Evolutionary conservation across 2,888 invertebrate species (phyloP).

Genomic region (Brachyopa scutellaris): DNA sequence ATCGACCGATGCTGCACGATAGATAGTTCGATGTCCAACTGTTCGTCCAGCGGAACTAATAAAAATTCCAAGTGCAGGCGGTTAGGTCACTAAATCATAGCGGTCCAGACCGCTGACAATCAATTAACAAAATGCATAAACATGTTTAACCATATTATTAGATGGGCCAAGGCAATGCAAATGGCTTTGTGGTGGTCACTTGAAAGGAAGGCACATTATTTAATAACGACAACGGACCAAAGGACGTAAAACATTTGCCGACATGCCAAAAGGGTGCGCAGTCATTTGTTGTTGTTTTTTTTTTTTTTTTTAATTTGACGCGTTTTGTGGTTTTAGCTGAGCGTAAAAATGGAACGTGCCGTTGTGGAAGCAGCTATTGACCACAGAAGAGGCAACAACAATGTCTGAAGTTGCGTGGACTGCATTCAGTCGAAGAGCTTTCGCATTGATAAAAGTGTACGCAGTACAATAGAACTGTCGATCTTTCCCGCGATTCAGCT

Average conservation of each 20-base stretch:
- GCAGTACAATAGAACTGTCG: too few species aligned
- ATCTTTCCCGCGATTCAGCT: too few species aligned
- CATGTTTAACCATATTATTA: slow-evolving; percentile 39
- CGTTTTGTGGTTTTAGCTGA: slow-evolving; percentile 15
- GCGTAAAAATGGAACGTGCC: slow-evolving; percentile 11
- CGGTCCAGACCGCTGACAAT: slow-evolving; percentile 37
- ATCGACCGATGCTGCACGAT: not conserved
- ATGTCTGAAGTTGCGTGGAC: not conserved
- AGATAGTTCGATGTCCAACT: too few species aligned
- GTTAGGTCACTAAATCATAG: slow-evolving; percentile 32
- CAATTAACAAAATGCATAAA: slow-evolving; percentile 29
- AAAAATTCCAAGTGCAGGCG: slow-evolving; percentile 6
- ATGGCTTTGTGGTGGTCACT: slow-evolving; percentile 38
- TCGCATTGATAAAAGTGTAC: too few species aligned
- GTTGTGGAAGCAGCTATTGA: slow-evolving; percentile 16
- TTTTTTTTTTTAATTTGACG: slow-evolving; percentile 4
- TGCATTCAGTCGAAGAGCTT: not conserved
- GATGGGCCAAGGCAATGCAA: slow-evolving; percentile 1
- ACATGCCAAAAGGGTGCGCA: slow-evolving; percentile 11
- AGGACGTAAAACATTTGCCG: slow-evolving; percentile 34
- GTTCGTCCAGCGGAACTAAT: not conserved
- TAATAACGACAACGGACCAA: slow-evolving; percentile 25
- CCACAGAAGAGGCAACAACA: slow-evolving; percentile 14
- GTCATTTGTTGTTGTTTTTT: too few species aligned
- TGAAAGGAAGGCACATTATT: slow-evolving; percentile 2